Conservation (phyloP, 2,797 vertebrate species). For the Nyctalus aviator region DNA sequence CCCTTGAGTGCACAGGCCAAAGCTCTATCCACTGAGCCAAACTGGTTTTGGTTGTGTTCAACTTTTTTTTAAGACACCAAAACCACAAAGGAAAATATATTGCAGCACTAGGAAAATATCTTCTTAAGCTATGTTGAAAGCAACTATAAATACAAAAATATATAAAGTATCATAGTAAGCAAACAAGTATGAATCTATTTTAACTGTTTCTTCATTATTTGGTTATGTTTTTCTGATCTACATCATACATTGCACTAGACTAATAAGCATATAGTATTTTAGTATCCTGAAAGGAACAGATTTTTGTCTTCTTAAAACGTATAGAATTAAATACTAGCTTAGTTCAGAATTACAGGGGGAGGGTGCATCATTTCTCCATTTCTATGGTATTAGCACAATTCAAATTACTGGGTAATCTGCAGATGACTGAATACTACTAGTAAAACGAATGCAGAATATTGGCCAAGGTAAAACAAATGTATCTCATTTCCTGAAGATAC, state of each 20-base stretch:
- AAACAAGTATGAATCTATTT: not conserved
- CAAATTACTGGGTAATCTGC: not conserved
- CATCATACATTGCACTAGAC: not conserved
- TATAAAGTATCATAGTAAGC: not conserved
- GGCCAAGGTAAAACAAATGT: not conserved
- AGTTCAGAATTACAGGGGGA: not conserved
- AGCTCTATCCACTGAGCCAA: too few relatives aligned
- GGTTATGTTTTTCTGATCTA: not conserved
- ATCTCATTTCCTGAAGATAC: not conserved
- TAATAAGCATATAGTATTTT: not conserved
- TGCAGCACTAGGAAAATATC: not conserved
- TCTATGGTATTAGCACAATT: not conserved
- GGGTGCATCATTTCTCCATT: not conserved
- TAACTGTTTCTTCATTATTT: not conserved
- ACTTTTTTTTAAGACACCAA: not conserved
- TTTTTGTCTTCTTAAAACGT: not conserved
- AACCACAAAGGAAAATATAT: not conserved
- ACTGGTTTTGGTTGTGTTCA: not conserved
- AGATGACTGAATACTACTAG: not conserved
- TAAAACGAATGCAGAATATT: not conserved
- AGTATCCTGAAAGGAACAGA: not conserved
- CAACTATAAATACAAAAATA: not conserved
- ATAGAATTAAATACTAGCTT: not conserved
- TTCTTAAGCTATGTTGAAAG: not conserved
- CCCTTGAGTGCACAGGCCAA: too few relatives aligned